Evolutionary conservation across 2,113 vertebrate genomes (phyloP).

Genomic region (Protobothrops mucrosquamatus): DNA sequence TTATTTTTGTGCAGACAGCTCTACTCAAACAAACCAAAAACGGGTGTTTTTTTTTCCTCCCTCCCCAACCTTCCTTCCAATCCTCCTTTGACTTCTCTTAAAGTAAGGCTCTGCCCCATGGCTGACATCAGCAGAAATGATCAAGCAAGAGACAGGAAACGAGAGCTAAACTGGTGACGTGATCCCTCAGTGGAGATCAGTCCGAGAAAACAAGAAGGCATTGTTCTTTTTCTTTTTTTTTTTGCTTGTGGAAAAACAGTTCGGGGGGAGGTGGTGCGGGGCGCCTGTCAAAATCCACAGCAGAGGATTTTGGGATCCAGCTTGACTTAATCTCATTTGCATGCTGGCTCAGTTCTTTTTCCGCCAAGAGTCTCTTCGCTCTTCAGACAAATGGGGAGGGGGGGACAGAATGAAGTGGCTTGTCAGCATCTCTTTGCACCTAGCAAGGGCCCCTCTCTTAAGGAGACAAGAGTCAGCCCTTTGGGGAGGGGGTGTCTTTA

Average conservation of each 20-base stretch:
- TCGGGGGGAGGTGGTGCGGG: not conserved
- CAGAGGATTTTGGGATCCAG: not conserved
- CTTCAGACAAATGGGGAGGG: not conserved
- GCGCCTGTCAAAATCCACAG: not conserved
- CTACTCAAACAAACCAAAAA: not conserved
- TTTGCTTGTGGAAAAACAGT: not conserved
- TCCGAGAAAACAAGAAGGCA: slow-evolving; percentile 57
- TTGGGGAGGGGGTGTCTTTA: not conserved
- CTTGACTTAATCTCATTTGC: not conserved
- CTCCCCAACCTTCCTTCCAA: not conserved
- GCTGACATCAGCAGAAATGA: slow-evolving; percentile 63
- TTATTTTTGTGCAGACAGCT: not conserved
- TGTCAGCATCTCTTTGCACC: too few species aligned
- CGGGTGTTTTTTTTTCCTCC: too few species aligned
- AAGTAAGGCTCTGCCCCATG: not conserved
- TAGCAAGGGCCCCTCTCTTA: not conserved
- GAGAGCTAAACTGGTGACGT: slow-evolving; percentile 53
- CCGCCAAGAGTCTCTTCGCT: accelerated
- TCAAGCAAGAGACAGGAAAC: slow-evolving; percentile 57
- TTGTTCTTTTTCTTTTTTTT: slow-evolving; percentile 47
- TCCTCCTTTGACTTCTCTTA: not conserved
- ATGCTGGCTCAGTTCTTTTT: not conserved
- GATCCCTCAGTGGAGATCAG: slow-evolving; percentile 56
- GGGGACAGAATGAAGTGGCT: not conserved
- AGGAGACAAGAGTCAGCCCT: not conserved